Evolutionary conservation across 2,797 vertebrate species (phyloP).

Genomic region (Falco concolor): DNA sequence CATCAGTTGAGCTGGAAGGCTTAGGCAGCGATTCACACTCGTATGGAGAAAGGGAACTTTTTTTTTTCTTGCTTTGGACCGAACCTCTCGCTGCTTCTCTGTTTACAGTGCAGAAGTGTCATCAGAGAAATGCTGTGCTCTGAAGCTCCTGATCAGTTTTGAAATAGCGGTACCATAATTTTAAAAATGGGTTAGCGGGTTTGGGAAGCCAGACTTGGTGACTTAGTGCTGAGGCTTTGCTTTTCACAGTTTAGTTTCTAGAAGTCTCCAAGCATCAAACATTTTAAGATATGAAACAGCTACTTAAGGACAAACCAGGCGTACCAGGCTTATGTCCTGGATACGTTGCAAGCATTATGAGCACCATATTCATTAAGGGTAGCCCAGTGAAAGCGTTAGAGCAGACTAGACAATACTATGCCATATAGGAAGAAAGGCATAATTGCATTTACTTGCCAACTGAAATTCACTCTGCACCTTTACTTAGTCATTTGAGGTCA

Average conservation of each 20-base stretch:
- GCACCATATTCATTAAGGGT: not conserved
- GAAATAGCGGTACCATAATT: not conserved
- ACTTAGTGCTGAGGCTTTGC: not conserved
- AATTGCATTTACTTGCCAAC: not conserved
- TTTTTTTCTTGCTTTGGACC: not conserved
- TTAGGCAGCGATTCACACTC: not conserved
- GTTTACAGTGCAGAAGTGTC: not conserved
- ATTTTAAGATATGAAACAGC: not conserved
- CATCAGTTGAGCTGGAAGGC: not conserved
- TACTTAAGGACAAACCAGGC: not conserved
- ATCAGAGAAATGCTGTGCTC: not conserved
- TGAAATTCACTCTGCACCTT: not conserved
- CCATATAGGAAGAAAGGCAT: not conserved
- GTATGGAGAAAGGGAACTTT: not conserved
- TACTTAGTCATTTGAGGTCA: not conserved
- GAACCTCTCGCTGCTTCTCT: not conserved
- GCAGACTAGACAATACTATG: not conserved
- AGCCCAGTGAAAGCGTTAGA: not conserved
- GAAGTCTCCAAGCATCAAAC: not conserved
- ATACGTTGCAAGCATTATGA: not conserved
- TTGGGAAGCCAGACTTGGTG: not conserved
- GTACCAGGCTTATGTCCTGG: not conserved
- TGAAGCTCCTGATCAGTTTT: not conserved
- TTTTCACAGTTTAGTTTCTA: not conserved
- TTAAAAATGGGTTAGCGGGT: not conserved